A percentile compares a stretch with the other conserved stretches of the same genome.
phyloP scores from a whole-genome alignment of 2,797 vertebrate species.

The Selene dorsalis region DNA sequence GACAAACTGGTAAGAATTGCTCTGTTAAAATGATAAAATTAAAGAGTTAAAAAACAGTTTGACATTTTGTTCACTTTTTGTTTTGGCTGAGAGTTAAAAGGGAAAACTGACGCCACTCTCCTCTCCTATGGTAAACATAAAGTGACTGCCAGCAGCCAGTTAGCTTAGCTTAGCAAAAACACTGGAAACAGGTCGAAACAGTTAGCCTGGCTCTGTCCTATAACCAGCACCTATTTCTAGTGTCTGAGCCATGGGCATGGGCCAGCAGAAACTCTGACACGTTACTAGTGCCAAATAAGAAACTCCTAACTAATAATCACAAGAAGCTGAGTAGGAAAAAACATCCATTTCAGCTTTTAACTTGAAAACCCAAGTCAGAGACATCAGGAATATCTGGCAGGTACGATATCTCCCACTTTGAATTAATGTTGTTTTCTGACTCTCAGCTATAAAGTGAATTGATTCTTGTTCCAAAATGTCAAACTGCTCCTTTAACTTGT shows the following conservation, averaged over 20 bases:
- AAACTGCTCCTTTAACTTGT: conserved; percentile 15
- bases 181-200: not conserved
- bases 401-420: too few relatives aligned
- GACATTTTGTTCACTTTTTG: not conserved
- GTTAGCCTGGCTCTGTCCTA: not conserved
- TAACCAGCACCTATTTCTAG: not conserved
- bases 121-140: not conserved
- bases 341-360: too few relatives aligned
- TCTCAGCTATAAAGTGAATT: not conserved
- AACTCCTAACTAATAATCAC: too few relatives aligned
- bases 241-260: too few relatives aligned
- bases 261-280: not conserved
- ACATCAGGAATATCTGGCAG: too few relatives aligned
- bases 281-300: not conserved
- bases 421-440: not conserved
- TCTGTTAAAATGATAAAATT: not conserved
- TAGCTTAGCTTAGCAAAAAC: not conserved
- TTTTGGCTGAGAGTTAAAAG: not conserved
- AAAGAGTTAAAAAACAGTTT: not conserved
- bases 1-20: not conserved
- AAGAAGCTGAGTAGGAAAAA: too few relatives aligned
- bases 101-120: not conserved
- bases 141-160: not conserved
- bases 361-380: too few relatives aligned
- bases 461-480: conserved; percentile 2